Percentiles rank a stretch among this genome's conserved stretches.
Conservation (phyloP, 1,140 invertebrate genomes). For the Drosophila kepulauana region DNA sequence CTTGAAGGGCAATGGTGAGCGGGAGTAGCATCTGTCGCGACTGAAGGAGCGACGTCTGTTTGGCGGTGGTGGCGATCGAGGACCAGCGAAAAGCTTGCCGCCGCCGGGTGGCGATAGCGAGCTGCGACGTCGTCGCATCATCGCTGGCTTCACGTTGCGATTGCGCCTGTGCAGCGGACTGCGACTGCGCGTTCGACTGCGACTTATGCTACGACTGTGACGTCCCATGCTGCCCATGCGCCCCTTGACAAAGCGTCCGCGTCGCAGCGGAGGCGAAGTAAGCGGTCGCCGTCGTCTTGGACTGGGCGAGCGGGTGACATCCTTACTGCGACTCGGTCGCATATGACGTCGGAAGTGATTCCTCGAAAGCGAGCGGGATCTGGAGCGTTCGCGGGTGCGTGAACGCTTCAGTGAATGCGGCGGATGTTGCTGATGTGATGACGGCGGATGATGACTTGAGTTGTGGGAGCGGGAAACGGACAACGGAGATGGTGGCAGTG, state of each 20-base stretch:
- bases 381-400: conserved; percentile 45
- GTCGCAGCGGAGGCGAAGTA: conserved; percentile 42
- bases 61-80: conserved; percentile 64
- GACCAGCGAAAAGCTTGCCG: conserved; percentile 39
- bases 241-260: conserved; percentile 21
- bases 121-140: conserved; percentile 38
- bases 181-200: conserved; percentile 62
- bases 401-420: conserved; percentile 33
- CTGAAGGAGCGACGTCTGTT: conserved; percentile 56
- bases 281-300: conserved; percentile 57
- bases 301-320: conserved; percentile 57
- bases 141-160: neutral
- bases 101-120: conserved; percentile 52
- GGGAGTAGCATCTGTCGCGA: conserved; percentile 64
- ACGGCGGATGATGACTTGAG: too few species aligned
- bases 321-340: conserved; percentile 41
- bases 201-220: conserved; percentile 54
- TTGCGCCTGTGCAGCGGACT: too few species aligned
- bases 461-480: too few species aligned
- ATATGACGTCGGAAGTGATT: conserved; percentile 40
- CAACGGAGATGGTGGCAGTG: neutral
- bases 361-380: conserved; percentile 62
- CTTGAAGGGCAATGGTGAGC: conserved; percentile 78
- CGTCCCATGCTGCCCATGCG: conserved; percentile 51
- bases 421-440: neutral